Evolutionary conservation across 2,888 invertebrate species (phyloP), one percentile per base, ranked within the genome.

Genomic region (Alitta virens): DNA sequence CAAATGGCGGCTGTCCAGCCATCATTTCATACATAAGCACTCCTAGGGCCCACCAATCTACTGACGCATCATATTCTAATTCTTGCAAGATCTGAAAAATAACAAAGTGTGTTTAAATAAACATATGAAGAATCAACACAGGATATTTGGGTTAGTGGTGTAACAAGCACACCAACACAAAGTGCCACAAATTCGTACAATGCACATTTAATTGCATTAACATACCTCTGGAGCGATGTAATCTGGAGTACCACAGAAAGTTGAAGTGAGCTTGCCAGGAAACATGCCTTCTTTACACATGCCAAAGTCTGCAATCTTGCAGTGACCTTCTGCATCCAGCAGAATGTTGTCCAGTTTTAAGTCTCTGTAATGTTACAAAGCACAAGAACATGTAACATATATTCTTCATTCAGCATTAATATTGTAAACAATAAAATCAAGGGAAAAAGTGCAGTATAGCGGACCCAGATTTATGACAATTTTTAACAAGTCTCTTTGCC

Each of bases 11-110:
- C 84, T 99, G 98, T 0, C 98, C 97, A 1, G 96, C 97, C 92
- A 97, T 91, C 97, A 98, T 98, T 87, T 98, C 97, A 84, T 98
- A 98, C 92, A 97, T 92, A 52, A 97, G 87, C 64, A 98, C 97
- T 57, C 97, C 98, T 70, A 98, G 86, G 67, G 97, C 97, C 97
- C 97, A 98, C 86, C 86, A 86, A 73, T 86, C 86, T 16, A 86
- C 86, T 24, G 85, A 85, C 7, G 85, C 83, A 64, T 85, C 85
- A 72, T 86, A 86, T 78, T 96, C 92, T 75, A 92, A 86, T 84
- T 95, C 95, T 83, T 94, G 93, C 62, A 95, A 86, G 79, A 95
- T 95, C 88, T 87, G 55, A 46, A 46, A 21, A 12, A 33, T 33
- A 5, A 33, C 33, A 33, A 33, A 12, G 12, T n/a, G n/a, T n/a